Evolutionary conservation across 2,113 vertebrate species (phyloP).

Genomic region (Perognathus longimembris): DNA sequence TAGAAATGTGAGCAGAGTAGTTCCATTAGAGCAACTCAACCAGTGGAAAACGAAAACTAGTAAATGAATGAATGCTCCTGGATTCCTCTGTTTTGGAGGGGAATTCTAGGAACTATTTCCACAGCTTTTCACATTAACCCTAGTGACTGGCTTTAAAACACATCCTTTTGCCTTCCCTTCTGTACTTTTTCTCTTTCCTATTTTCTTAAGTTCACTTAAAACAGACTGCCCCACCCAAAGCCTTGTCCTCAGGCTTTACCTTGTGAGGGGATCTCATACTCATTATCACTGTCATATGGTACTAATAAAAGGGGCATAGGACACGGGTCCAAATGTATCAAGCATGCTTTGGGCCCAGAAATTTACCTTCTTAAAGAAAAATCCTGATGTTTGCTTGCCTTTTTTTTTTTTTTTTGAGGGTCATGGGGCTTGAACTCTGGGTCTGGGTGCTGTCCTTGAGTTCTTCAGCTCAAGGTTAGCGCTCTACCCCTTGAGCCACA

Average conservation of each 20-base stretch:
- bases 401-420: too few relatives aligned
- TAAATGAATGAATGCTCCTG: conserved; percentile 13
- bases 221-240: not conserved
- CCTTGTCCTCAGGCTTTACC: not conserved
- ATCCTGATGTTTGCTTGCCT: not conserved
- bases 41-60: not conserved
- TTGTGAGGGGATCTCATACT: not conserved
- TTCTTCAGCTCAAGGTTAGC: too few relatives aligned
- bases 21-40: not conserved
- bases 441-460: too few relatives aligned
- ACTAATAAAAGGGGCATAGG: not conserved
- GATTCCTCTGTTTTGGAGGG: not conserved
- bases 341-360: not conserved
- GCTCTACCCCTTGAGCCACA: too few relatives aligned
- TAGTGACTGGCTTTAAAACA: not conserved
- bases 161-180: not conserved
- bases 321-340: not conserved
- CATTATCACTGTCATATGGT: not conserved
- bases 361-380: not conserved
- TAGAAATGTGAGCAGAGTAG: conserved; percentile 4
- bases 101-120: not conserved
- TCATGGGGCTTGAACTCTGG: too few relatives aligned
- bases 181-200: not conserved
- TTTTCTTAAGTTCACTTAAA: not conserved
- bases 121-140: not conserved